phyloP scores from a whole-genome alignment of 2,797 vertebrate genomes.

The Zonotrichia albicollis region DNA sequence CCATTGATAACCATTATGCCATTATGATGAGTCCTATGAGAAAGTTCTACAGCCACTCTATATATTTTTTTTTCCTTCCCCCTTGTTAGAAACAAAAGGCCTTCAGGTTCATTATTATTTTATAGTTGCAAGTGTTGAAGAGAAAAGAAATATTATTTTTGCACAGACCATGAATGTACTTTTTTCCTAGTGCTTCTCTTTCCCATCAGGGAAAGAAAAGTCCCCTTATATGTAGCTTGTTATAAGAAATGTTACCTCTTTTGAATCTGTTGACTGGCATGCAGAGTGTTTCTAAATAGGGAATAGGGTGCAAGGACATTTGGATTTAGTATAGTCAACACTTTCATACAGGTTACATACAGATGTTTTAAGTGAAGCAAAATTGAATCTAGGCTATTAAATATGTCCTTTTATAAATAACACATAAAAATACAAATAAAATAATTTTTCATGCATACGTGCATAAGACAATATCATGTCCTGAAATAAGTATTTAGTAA shows the following conservation, averaged over 20 bases:
- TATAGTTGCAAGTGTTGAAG: not conserved
- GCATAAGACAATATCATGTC: not conserved
- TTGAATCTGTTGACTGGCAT: not conserved
- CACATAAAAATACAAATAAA: not conserved
- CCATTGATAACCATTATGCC: not conserved
- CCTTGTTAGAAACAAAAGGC: not conserved
- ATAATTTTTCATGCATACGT: not conserved
- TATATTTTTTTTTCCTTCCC: not conserved
- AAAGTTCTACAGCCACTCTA: not conserved
- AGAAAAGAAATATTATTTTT: not conserved
- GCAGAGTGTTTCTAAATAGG: not conserved
- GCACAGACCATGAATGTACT: not conserved
- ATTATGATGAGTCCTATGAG: not conserved
- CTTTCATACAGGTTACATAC: not conserved
- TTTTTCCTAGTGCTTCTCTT: not conserved
- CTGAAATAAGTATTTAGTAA: conserved; percentile 9
- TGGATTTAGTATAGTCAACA: not conserved
- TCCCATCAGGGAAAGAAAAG: not conserved
- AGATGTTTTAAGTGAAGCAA: not conserved
- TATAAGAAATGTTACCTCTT: not conserved
- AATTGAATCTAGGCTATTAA: not conserved
- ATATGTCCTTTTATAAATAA: not conserved
- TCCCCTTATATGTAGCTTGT: not conserved
- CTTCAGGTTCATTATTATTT: not conserved
- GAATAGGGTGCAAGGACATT: not conserved